Evolutionary conservation across 2,888 invertebrate species (phyloP).

Genomic region (Elysia crispata): DNA sequence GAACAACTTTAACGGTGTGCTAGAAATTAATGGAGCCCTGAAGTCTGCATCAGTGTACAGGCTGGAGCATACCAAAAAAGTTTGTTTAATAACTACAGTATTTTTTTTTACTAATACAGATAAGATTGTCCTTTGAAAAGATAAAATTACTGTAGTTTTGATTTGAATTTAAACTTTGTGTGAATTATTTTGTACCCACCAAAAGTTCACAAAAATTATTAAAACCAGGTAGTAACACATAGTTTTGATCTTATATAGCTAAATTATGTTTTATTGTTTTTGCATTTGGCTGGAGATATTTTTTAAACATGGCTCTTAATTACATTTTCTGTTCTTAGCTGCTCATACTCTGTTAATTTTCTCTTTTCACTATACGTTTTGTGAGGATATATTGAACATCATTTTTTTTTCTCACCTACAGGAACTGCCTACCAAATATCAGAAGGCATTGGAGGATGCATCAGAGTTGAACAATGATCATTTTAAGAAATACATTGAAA

Average conservation of each 20-base stretch:
- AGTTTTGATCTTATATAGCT: too few relatives aligned
- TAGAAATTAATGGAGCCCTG: slow-evolving; percentile 94
- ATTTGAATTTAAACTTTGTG: too few relatives aligned
- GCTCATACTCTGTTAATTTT: not conserved
- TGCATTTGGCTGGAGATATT: too few relatives aligned
- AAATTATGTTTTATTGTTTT: too few relatives aligned
- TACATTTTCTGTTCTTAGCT: too few relatives aligned
- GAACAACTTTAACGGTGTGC: slow-evolving; percentile 98
- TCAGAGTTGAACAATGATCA: slow-evolving; percentile 92
- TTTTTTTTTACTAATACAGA: too few relatives aligned
- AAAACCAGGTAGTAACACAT: too few relatives aligned
- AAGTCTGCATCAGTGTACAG: slow-evolving; percentile 94
- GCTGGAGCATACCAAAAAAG: slow-evolving; percentile 84
- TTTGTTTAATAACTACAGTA: slow-evolving; percentile 56
- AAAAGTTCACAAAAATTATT: too few relatives aligned
- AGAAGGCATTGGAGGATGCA: slow-evolving; percentile 91
- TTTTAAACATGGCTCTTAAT: too few relatives aligned
- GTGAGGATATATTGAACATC: slow-evolving; percentile 14
- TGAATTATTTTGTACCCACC: too few relatives aligned
- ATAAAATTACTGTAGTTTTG: too few relatives aligned
- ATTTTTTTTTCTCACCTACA: slow-evolving; percentile 46
- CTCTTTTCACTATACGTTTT: not conserved
- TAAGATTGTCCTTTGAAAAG: too few relatives aligned
- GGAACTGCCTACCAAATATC: slow-evolving; percentile 79
- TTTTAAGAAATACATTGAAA: slow-evolving; percentile 93